Conservation (phyloP, 2,797 vertebrate species). For the Erithacus rubecula region DNA sequence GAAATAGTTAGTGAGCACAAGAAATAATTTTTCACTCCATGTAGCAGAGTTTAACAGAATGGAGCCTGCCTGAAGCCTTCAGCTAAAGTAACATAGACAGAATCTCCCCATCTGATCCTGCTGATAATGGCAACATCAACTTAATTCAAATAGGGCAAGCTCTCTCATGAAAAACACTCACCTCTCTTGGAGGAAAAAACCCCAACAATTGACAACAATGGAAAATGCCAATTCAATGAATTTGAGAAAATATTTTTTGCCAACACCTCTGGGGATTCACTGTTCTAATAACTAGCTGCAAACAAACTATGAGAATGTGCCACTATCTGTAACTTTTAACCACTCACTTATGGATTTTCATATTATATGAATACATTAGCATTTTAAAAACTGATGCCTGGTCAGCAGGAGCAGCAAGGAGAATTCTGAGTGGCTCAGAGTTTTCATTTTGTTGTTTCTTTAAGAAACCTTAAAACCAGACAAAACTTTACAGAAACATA, state of each 20-base stretch:
- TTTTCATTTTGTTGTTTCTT: background rate
- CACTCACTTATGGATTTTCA: background rate
- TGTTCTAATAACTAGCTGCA: background rate
- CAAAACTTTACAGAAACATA: background rate
- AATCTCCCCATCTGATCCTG: background rate
- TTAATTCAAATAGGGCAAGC: background rate
- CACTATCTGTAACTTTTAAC: background rate
- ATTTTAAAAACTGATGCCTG: background rate
- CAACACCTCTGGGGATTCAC: background rate
- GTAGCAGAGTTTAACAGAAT: background rate
- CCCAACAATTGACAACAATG: background rate
- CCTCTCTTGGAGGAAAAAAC: background rate
- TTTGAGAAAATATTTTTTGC: background rate
- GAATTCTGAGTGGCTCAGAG: background rate
- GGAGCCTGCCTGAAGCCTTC: background rate
- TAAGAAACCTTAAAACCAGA: background rate
- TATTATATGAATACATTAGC: background rate
- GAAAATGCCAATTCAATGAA: background rate
- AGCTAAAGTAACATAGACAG: background rate
- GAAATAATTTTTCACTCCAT: background rate
- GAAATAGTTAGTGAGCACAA: background rate
- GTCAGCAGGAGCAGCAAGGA: background rate
- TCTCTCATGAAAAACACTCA: background rate
- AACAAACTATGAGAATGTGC: background rate
- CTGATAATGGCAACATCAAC: background rate